Conservation (phyloP, 2,888 invertebrate species). For the Agrochola lychnidis region DNA sequence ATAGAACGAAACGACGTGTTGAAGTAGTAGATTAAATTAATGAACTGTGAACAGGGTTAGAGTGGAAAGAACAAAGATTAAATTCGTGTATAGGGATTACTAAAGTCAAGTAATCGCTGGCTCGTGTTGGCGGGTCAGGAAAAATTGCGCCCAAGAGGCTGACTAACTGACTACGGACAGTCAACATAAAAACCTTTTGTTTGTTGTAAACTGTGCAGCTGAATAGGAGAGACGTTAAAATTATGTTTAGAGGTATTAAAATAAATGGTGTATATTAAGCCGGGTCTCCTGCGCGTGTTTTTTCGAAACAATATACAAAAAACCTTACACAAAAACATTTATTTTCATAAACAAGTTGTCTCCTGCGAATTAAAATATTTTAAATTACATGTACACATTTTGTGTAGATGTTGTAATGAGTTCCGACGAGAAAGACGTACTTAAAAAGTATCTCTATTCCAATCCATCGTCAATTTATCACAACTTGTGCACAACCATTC, state of each 20-base stretch:
- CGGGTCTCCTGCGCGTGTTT: no score
- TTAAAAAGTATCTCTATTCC: no score
- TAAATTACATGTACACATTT: no score
- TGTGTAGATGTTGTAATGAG: no score
- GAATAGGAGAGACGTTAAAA: constrained; percentile 40
- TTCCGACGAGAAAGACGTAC: no score
- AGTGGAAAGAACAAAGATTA: constrained; percentile 69
- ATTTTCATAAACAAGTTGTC: no score
- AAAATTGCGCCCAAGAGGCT: constrained; percentile 71
- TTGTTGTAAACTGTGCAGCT: constrained; percentile 59
- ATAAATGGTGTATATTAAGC: constrained; percentile 19
- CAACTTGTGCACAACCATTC: no score
- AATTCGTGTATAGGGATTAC: constrained; percentile 72
- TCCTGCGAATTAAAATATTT: no score
- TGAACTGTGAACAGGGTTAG: constrained; percentile 62
- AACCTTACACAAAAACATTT: no score
- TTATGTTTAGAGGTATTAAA: constrained; percentile 41
- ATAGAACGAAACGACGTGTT: constrained; percentile 48
- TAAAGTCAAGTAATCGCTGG: constrained; percentile 68
- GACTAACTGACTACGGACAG: constrained; percentile 55
- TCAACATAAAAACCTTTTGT: constrained; percentile 70
- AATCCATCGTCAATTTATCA: no score
- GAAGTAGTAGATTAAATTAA: constrained; percentile 65
- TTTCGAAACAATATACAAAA: no score
- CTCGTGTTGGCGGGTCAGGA: constrained; percentile 65